A percentile compares a stretch with the other conserved stretches of the same genome.
phyloP scores from a whole-genome alignment of 2,113 vertebrate genomes.

The Stigmatopora argus region DNA sequence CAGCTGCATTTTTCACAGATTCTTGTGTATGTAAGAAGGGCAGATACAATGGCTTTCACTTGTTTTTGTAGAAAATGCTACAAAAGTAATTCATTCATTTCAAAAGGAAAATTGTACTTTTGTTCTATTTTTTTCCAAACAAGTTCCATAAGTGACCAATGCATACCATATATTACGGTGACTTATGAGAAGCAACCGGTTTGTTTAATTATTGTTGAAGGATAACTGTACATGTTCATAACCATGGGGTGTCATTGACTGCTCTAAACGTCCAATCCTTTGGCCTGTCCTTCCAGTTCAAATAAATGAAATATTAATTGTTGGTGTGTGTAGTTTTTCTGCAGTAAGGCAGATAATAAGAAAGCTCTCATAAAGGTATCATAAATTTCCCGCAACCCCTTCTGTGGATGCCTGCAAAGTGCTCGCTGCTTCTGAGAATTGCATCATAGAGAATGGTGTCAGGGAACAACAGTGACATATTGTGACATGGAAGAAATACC shows the following conservation, averaged over 20 bases:
- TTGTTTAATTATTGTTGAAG: too few species aligned
- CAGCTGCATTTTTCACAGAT: slow-evolving; percentile 78
- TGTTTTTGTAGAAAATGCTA: slow-evolving; percentile 60
- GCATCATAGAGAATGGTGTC: slow-evolving; percentile 54
- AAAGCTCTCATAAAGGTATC: slow-evolving; percentile 55
- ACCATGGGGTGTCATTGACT: too few species aligned
- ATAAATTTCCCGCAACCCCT: slow-evolving; percentile 57
- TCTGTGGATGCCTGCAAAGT: slow-evolving; percentile 58
- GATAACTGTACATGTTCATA: too few species aligned
- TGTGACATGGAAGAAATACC: slow-evolving; percentile 60
- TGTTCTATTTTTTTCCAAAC: neutral
- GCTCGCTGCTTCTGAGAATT: slow-evolving; percentile 54
- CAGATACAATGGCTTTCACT: slow-evolving; percentile 74
- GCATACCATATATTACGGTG: too few species aligned
- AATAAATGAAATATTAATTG: too few species aligned
- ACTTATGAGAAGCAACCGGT: too few species aligned
- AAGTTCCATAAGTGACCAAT: too few species aligned
- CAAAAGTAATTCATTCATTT: neutral
- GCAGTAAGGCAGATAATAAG: slow-evolving; percentile 26
- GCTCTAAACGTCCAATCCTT: too few species aligned
- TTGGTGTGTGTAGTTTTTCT: neutral
- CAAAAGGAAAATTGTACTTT: neutral
- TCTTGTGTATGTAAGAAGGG: slow-evolving; percentile 63
- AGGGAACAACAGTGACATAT: slow-evolving; percentile 52
- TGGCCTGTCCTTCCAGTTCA: too few species aligned